These are phyloP conservation scores for Dasypogon diadema DNA, from an alignment of 2,888 invertebrate species.

Conservation along the genomic window DNA sequence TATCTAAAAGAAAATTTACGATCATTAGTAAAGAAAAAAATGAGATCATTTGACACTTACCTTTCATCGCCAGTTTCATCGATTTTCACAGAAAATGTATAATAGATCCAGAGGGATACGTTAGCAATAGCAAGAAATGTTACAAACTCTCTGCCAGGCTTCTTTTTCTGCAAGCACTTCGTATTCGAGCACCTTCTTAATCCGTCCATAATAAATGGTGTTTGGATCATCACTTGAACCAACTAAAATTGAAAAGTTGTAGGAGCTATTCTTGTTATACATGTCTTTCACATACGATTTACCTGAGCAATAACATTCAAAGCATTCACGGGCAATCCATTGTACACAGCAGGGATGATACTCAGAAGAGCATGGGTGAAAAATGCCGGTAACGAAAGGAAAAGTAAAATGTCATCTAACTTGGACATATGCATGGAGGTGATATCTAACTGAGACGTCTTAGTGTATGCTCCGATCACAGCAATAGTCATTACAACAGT, in stretches of 20 bases:
- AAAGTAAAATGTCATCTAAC: slow-evolving; percentile 78
- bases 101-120: slow-evolving; percentile 81
- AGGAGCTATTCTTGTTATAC: too few species aligned
- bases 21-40: neutral
- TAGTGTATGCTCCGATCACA: slow-evolving; percentile 73
- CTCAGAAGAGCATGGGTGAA: slow-evolving; percentile 79
- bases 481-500: slow-evolving; percentile 73
- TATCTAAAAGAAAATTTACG: slow-evolving; percentile 68
- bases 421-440: slow-evolving; percentile 75
- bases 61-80: slow-evolving; percentile 70
- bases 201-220: slow-evolving; percentile 79
- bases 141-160: slow-evolving; percentile 81
- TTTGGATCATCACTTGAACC: slow-evolving; percentile 80
- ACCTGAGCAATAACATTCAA: slow-evolving; percentile 71
- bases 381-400: slow-evolving; percentile 80
- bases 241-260: slow-evolving; percentile 68
- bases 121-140: slow-evolving; percentile 83
- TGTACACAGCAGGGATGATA: slow-evolving; percentile 75
- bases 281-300: neutral
- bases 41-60: slow-evolving; percentile 39
- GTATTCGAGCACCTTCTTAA: slow-evolving; percentile 80
- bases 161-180: slow-evolving; percentile 73
- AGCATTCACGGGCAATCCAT: slow-evolving; percentile 70
- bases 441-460: slow-evolving; percentile 76
- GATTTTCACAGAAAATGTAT: slow-evolving; percentile 76